Percentiles rank a stretch among this genome's conserved stretches.
These are phyloP conservation scores for Syngnathus acus DNA, from an alignment of 2,797 vertebrate genomes.

Conservation along the genomic window DNA sequence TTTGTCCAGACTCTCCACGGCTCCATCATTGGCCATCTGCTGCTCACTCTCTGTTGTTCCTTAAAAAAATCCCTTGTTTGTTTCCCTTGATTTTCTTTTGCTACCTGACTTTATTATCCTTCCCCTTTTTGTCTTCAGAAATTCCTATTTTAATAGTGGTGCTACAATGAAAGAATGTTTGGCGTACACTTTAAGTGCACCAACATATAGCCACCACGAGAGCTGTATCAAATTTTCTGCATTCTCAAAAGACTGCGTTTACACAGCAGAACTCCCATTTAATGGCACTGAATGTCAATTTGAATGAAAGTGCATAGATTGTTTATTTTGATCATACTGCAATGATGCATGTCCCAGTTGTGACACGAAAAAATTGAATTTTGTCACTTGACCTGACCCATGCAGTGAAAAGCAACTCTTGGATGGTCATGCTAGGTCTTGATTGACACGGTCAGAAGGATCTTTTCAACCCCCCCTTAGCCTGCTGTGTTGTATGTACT, in stretches of 20 bases:
- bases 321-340: neutral
- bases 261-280: neutral
- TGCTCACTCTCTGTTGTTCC: conserved; percentile 19
- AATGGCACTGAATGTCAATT: neutral
- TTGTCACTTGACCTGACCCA: too few relatives aligned
- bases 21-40: conserved; percentile 43
- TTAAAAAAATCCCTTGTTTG: neutral
- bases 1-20: conserved; percentile 63
- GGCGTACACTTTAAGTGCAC: neutral
- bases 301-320: neutral
- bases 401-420: too few relatives aligned
- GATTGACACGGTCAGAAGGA: neutral
- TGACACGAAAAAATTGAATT: too few relatives aligned
- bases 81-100: neutral
- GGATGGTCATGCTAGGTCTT: neutral
- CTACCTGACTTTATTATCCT: neutral
- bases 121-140: conserved; percentile 11
- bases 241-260: neutral
- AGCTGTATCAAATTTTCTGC: neutral
- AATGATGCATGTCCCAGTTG: neutral
- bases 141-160: neutral
- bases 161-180: neutral
- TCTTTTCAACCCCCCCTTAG: neutral
- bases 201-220: neutral
- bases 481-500: neutral